Evolutionary conservation across 1,140 invertebrate species (phyloP), one percentile per base, ranked within the genome.

Genomic region (Zophobas atratus): DNA sequence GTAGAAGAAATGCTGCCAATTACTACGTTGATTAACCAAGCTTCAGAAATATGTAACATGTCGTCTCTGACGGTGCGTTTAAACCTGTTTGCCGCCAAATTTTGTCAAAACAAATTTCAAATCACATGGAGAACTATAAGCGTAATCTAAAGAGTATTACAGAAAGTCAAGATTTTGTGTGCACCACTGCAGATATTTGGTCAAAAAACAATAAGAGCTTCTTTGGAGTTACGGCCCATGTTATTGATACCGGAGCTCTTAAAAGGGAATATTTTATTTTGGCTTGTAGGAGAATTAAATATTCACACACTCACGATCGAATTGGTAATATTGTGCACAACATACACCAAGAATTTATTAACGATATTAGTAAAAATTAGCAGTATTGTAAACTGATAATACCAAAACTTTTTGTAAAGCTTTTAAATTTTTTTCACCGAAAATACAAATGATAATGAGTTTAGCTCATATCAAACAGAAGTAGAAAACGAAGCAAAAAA

Each of bases 361-460:
- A 3, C 3, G 8, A 46, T 46, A 46, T 46, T 46, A 4, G 8
- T 8, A 46, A 46, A 46, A 46, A 46, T 46, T 46, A 8, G 3
- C 43, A 8, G 43, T 46, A 46, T 8, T 8, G 43, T 46, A 20
- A 4, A 46, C 43, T 8, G 43, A 46, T 8, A 46, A 46, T 8
- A 8, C 43, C 43, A 4, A 3, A 46, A 46, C 3, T 46, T 46
- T 46, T 46, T 3, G 43, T 8, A 46, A 46, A 46, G 43, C 43
- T 4, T 46, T 46, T 46, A 46, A 46, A 46, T 4, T 46, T 4
- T 46, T 46, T 46, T 3, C 43, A 46, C 20, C 20, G 20, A 55
- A 2, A 55, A 55, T 55, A 55, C 53, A 46, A 46, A 55, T 55
- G 53, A 55, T 55, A 55, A 55, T 33, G 20, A 34, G 53, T 2